phyloP scores from a whole-genome alignment of 1,140 invertebrate species.

The Neomicropteryx cornuta region DNA sequence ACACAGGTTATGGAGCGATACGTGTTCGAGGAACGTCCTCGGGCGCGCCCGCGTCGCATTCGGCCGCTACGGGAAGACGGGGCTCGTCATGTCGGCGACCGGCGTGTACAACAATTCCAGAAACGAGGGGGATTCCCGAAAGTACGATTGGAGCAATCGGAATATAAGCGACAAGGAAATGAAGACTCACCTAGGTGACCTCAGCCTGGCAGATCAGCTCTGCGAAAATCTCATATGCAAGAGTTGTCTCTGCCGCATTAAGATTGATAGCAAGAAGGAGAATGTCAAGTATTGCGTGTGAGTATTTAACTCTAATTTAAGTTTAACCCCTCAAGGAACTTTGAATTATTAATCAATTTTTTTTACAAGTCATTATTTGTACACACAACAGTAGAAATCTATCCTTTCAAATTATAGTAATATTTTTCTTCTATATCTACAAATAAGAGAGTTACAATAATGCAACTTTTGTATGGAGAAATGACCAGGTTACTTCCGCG shows the following conservation, averaged over 20 bases:
- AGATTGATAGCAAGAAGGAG: constrained; percentile 42
- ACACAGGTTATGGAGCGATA: constrained; percentile 23
- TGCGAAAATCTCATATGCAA: constrained; percentile 47
- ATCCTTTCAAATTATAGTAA: no score
- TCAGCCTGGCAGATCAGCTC: constrained; percentile 20
- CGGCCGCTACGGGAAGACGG: constrained; percentile 8
- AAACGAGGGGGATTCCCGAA: constrained; percentile 14
- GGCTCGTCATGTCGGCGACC: constrained; percentile 25
- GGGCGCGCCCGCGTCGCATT: constrained; percentile 23
- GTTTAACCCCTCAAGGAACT: neutral
- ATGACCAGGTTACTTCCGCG: no score
- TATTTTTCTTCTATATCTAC: no score
- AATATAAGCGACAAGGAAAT: constrained; percentile 29
- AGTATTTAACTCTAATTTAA: constrained; percentile 13
- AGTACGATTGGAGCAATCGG: constrained; percentile 18
- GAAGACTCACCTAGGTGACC: constrained; percentile 24
- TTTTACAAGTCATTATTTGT: no score
- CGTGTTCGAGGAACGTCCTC: constrained; percentile 22
- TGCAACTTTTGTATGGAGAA: no score
- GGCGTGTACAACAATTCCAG: constrained; percentile 23
- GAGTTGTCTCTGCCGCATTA: constrained; percentile 43
- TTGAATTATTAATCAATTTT: no score
- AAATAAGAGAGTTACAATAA: no score
- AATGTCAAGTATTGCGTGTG: constrained; percentile 44
- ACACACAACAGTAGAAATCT: neutral